These are phyloP conservation scores for Scalopus aquaticus DNA, from an alignment of 2,113 vertebrate species.

Conservation along the genomic window DNA sequence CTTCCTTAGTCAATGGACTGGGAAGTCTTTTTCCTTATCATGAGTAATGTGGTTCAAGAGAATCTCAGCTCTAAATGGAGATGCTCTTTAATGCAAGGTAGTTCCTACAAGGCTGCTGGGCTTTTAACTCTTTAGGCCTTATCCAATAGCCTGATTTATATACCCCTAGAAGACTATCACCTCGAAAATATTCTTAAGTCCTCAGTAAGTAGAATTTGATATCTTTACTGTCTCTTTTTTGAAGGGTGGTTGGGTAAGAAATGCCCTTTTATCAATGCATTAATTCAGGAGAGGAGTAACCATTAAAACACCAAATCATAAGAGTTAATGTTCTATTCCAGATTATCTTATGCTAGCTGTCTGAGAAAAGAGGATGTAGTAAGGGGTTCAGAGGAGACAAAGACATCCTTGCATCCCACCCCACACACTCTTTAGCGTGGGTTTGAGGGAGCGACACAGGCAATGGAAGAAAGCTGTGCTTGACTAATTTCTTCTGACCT, in stretches of 20 bases:
- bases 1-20: slow-evolving; percentile 66
- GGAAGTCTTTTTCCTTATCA: slow-evolving; percentile 59
- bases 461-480: not conserved
- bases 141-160: not conserved
- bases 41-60: slow-evolving; percentile 47
- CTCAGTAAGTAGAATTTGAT: not conserved
- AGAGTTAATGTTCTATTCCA: not conserved
- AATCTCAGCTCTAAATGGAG: slow-evolving; percentile 13
- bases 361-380: not conserved
- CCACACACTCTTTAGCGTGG: not conserved
- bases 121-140: not conserved
- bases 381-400: not conserved
- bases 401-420: not conserved
- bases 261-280: not conserved
- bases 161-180: not conserved
- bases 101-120: not conserved
- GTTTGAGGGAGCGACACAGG: not conserved
- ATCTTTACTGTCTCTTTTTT: not conserved
- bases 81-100: not conserved
- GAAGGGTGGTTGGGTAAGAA: not conserved
- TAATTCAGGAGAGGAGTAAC: not conserved
- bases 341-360: not conserved
- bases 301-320: not conserved
- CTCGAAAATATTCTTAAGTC: not conserved
- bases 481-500: not conserved